Conservation (phyloP, 2,888 invertebrate species). For the Pseudanteris insignis region DNA sequence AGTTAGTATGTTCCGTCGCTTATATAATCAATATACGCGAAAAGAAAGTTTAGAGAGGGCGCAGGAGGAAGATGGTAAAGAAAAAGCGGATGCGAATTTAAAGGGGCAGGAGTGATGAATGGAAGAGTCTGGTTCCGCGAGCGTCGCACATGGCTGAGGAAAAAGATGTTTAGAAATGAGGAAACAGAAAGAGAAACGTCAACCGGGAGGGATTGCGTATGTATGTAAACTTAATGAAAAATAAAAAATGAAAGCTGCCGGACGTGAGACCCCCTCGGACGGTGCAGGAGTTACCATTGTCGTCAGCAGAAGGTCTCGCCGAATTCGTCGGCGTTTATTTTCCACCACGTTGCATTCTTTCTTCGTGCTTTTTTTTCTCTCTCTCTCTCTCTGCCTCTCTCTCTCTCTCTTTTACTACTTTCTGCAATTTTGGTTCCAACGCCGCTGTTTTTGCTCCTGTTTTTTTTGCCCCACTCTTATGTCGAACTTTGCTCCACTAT, state of each 20-base stretch:
- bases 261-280: slow-evolving; percentile 56
- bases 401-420: too few species aligned
- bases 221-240: slow-evolving; percentile 36
- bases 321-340: slow-evolving; percentile 30
- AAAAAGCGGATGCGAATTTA: slow-evolving; percentile 32
- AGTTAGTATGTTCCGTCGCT: slow-evolving; percentile 62
- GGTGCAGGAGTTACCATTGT: slow-evolving; percentile 56
- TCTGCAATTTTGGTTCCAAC: not conserved
- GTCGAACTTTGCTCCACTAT: slow-evolving; percentile 36
- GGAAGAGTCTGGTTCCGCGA: slow-evolving; percentile 13
- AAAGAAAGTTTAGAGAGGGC: slow-evolving; percentile 48
- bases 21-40: slow-evolving; percentile 65
- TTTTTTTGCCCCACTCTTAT: slow-evolving; percentile 28
- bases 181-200: slow-evolving; percentile 21
- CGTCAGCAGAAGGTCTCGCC: slow-evolving; percentile 58
- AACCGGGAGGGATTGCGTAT: slow-evolving; percentile 15
- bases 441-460: slow-evolving; percentile 1
- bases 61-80: slow-evolving; percentile 31
- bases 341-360: slow-evolving; percentile 27
- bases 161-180: too few species aligned
- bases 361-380: slow-evolving; percentile 21
- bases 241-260: slow-evolving; percentile 55
- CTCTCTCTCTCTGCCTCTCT: slow-evolving; percentile 1
- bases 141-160: too few species aligned
- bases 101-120: slow-evolving; percentile 27